These are phyloP conservation scores for Oryctes rhinoceros DNA, from an alignment of 1,140 invertebrate species.

Conservation along the genomic window DNA sequence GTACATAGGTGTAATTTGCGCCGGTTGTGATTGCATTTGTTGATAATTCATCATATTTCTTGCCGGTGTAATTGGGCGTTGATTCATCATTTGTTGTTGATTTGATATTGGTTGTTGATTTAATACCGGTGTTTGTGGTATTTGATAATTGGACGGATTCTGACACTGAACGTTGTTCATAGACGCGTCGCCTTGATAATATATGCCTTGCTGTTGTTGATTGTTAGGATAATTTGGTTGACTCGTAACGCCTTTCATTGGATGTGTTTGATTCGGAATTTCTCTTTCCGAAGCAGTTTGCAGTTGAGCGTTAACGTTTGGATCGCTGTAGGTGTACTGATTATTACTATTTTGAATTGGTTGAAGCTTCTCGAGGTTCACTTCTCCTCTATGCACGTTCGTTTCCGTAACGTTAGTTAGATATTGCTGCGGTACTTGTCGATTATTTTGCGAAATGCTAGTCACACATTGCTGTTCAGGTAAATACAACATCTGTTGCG, in stretches of 20 bases:
- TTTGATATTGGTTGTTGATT: not conserved
- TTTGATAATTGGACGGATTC: slow-evolving; percentile 4
- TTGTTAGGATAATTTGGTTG: not conserved
- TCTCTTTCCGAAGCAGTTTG: not conserved
- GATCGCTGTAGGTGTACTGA: too few relatives aligned
- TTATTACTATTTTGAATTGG: slow-evolving; percentile 7
- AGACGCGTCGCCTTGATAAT: not conserved
- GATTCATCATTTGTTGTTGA: not conserved
- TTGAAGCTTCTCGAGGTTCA: not conserved
- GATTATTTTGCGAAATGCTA: not conserved
- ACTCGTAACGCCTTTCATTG: not conserved
- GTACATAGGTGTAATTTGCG: not conserved
- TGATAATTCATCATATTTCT: not conserved
- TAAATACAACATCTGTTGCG: not conserved
- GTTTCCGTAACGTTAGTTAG: not conserved
- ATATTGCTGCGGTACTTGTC: slow-evolving; percentile 41
- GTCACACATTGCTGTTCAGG: slow-evolving; percentile 22
- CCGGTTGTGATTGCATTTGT: not conserved
- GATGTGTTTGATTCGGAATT: not conserved
- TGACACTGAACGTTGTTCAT: slow-evolving; percentile 23
- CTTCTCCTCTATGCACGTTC: not conserved
- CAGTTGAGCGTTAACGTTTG: not conserved
- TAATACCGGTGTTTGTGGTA: not conserved
- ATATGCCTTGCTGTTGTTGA: not conserved
- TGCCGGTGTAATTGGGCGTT: not conserved